Base-by-base conservation (phyloP, 2,113 vertebrate species). In the Dipodomys merriami region DNA sequence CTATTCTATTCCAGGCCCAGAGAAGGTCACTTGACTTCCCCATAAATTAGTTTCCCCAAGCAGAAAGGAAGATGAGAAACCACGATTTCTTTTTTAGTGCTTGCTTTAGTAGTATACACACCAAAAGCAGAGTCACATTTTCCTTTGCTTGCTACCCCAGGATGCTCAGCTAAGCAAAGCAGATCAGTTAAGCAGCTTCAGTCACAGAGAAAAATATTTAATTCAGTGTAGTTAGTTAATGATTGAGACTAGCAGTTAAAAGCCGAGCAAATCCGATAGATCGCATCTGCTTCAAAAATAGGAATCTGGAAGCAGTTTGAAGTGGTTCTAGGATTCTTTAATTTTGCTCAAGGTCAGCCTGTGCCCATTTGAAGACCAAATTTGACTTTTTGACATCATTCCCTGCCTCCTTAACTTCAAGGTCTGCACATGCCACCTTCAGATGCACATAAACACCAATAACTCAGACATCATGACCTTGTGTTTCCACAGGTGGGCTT, bases 271-370 rank as follows among this genome's bases (percentile, higher is more conserved):
- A 68, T 84, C 82, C 77, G 85, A 80, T 88, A 76, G 78, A 91
- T 94, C 94, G 79, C 79, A 95, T 83, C 74, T 94, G 92, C 9
- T 87, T 93, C 39, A 30, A 86, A 81, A 88, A 86, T 4, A 0
- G 49, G 87, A 90, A 93, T 88, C 74, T 79, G 60, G 25, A 85
- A 73, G 78, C 95, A 79, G 83, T 92, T 60, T 88, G 79, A 86
- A 92, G 62, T 53, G 49, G 7, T 78, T 83, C 76, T 83, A 23
- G 72, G 19, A 2, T 25, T 73, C 29, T 90, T 88, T 86, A 19
- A 94, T 95, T 86, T 86, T 95, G 33, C 81, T 93, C 78, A 90
- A 90, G 85, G 88, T 94, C 60, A 93, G 83, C 67, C 57, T 88
- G 84, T 76, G 93, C 35, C 82, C 6, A 60, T 86, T 91, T 90